Base-by-base conservation (phyloP, 1,140 invertebrate genomes). In the Ericerus pela region DNA sequence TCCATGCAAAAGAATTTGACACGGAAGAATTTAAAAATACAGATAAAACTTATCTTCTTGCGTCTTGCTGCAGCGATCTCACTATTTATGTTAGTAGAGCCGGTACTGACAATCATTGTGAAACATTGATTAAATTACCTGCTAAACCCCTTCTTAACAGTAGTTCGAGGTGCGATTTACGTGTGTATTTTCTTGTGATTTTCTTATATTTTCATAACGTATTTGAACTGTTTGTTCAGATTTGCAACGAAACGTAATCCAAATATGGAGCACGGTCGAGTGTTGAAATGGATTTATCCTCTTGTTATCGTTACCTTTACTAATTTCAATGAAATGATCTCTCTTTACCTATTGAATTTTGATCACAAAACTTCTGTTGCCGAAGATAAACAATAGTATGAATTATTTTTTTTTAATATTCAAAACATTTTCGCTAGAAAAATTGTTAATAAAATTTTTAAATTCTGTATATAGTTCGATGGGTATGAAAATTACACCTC, bases 31-130 rank as follows among this genome's bases (percentile, higher is more conserved):
- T 14, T 56, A 60, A 41, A 20, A 56, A 11, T 57, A 51, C 61
- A 16, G 57, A 62, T 27, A 69, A 65, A 60, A 73, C 75, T 56
- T 68, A 69, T 47, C 62, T 78, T 20, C 64, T 79, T 53, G 77
- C 76, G 41, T 75, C 75, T 53, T 73, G 71, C 22, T 68, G 66
- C 20, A 74, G 70, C 62, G 73, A 75, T 60, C 69, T 68, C 68
- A 64, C 58, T 16, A 67, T 78, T 59, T 76, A 66, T 62, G 71
- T 79, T 47, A 79, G 77, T 75, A 67, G 68, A 62, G 72, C 75
- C 29, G 73, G 73, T 29, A 68, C 67, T 33, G 75, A 79, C 68
- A 75, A 75, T 10, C 63, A 72, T 59, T 71, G 69, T 59, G 69
- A 77, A 63, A 59, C 59, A 16, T 57, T 63, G 55, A 51, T 76